These are phyloP conservation scores for Rhinophrynus dorsalis DNA, from an alignment of 2,797 vertebrate genomes.

Conservation along the genomic window DNA sequence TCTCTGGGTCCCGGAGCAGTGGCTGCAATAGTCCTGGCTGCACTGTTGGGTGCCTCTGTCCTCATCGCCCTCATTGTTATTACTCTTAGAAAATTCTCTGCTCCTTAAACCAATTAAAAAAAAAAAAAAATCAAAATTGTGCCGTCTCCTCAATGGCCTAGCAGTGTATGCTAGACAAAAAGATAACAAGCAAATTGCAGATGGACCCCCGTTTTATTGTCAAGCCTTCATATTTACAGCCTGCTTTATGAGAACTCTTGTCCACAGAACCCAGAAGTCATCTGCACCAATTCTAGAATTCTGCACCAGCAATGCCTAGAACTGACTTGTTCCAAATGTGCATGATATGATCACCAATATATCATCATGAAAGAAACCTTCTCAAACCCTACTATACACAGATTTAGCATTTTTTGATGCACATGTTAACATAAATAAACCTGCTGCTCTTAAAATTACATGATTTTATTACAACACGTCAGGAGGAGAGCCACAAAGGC, in stretches of 20 bases:
- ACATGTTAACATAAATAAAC: conserved; percentile 1
- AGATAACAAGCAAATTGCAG: conserved; percentile 2
- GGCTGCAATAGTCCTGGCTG: conserved; percentile 92
- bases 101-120: conserved; percentile 81
- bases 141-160: conserved; percentile 17
- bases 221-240: conserved; percentile 12
- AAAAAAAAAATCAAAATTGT: conserved; percentile 34
- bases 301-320: background rate
- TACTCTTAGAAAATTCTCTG: conserved; percentile 89
- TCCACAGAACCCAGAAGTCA: conserved; percentile 14
- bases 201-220: conserved; percentile 6
- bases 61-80: conserved; percentile 91
- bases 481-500: background rate
- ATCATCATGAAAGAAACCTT: conserved; percentile 1
- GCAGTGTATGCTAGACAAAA: conserved; percentile 4
- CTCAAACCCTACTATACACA: background rate
- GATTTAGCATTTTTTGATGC: conserved; percentile 1
- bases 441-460: background rate
- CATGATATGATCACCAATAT: background rate
- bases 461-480: background rate
- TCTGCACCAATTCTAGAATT: background rate
- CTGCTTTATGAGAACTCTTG: background rate
- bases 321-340: background rate
- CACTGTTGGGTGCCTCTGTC: conserved; percentile 91
- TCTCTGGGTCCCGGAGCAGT: conserved; percentile 90